A percentile compares a stretch with the other conserved stretches of the same genome.
These are phyloP conservation scores for Drosophila dunni DNA, from an alignment of 1,140 invertebrate species.

Conservation along the genomic window DNA sequence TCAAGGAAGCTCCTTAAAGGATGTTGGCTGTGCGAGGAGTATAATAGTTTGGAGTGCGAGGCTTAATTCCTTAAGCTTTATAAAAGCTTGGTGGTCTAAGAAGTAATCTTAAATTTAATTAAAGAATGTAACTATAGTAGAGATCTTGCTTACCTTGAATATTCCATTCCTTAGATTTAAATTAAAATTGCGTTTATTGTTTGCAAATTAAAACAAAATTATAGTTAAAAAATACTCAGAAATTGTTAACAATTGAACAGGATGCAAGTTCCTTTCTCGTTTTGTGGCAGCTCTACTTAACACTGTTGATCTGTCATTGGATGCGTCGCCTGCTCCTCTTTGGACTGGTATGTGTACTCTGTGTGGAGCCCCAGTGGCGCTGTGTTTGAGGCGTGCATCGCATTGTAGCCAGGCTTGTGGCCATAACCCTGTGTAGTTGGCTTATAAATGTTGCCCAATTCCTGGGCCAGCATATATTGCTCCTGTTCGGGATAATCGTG, in stretches of 20 bases:
- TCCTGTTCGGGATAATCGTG: conserved; percentile 84
- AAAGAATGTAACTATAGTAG: too few relatives aligned
- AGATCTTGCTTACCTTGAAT: too few relatives aligned
- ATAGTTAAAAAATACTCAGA: conserved; percentile 67
- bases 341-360: conserved; percentile 59
- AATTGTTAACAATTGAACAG: conserved; percentile 56
- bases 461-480: conserved; percentile 80
- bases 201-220: conserved; percentile 60
- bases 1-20: not conserved
- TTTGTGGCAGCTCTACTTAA: conserved; percentile 29
- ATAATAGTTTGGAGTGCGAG: conserved; percentile 1
- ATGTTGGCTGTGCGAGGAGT: conserved; percentile 1
- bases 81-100: not conserved
- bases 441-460: conserved; percentile 73
- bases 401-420: conserved; percentile 67
- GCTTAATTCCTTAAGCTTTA: not conserved
- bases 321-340: conserved; percentile 34
- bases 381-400: conserved; percentile 65
- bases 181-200: conserved; percentile 35
- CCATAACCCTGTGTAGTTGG: conserved; percentile 39
- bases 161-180: conserved; percentile 13
- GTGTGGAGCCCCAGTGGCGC: conserved; percentile 31
- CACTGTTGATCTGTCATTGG: conserved; percentile 44
- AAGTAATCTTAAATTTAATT: too few relatives aligned
- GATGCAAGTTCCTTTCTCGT: conserved; percentile 2